A percentile compares a stretch with the other conserved stretches of the same genome.
phyloP scores from a whole-genome alignment of 2,797 vertebrate genomes.

The Glyptemys insculpta region DNA sequence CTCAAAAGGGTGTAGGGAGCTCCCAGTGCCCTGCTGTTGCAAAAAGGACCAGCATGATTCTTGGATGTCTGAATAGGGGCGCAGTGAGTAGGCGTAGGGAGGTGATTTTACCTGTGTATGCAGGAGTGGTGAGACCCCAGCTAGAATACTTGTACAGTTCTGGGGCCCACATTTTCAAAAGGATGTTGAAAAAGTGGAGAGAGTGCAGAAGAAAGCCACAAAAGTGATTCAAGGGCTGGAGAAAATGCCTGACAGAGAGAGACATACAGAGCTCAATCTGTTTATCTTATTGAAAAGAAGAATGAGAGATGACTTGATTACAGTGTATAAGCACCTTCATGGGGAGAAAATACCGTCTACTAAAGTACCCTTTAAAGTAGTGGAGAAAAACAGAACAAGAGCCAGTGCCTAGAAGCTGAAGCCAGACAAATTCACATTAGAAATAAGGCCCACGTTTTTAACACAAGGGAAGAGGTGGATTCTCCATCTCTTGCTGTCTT shows the following conservation, averaged over 20 bases:
- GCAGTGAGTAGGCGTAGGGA: not conserved
- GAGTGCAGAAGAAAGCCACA: not conserved
- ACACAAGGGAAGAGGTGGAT: rapidly evolving
- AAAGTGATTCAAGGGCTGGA: not conserved
- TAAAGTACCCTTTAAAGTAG: not conserved
- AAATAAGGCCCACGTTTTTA: not conserved
- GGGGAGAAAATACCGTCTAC: not conserved
- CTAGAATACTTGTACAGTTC: not conserved
- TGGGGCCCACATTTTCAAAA: not conserved
- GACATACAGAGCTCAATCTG: not conserved
- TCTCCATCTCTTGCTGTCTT: not conserved
- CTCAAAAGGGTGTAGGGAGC: not conserved
- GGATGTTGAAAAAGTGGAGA: not conserved
- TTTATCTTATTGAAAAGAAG: not conserved
- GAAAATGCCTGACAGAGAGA: not conserved
- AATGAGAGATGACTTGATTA: not conserved
- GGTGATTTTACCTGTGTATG: not conserved
- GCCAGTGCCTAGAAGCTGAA: not conserved
- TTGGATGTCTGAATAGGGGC: no score
- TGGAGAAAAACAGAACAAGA: not conserved
- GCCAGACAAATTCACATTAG: not conserved
- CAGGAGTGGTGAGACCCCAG: not conserved
- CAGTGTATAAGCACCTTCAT: not conserved
- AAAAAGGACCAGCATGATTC: no score
- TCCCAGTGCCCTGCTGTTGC: not conserved